These are phyloP conservation scores for Agraylea sexmaculata DNA, from an alignment of 1,140 invertebrate genomes.

Conservation along the genomic window DNA sequence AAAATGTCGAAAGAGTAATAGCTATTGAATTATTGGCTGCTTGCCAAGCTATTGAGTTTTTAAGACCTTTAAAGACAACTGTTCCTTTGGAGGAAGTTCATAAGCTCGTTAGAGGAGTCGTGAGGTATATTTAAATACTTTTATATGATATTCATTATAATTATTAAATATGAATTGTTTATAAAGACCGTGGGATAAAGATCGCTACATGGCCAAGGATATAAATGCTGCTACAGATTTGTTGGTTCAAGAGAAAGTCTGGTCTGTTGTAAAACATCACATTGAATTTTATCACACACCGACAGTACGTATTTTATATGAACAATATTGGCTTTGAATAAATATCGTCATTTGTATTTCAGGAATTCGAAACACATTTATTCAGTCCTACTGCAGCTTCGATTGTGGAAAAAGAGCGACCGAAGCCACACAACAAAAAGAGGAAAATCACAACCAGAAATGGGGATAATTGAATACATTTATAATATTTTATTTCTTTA, in stretches of 20 bases:
- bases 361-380: slow-evolving; percentile 36
- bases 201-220: slow-evolving; percentile 56
- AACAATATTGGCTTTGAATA: neutral
- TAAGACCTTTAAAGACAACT: slow-evolving; percentile 58
- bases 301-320: slow-evolving; percentile 24
- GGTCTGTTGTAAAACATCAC: slow-evolving; percentile 37
- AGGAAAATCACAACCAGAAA: slow-evolving; percentile 12
- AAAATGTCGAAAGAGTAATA: slow-evolving; percentile 57
- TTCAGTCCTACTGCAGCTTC: slow-evolving; percentile 35
- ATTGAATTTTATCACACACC: slow-evolving; percentile 35
- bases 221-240: slow-evolving; percentile 49
- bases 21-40: slow-evolving; percentile 61
- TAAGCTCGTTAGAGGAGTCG: slow-evolving; percentile 46
- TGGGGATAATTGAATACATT: slow-evolving; percentile 3
- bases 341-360: slow-evolving; percentile 13
- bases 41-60: slow-evolving; percentile 65
- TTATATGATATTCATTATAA: neutral
- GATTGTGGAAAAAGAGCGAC: slow-evolving; percentile 24
- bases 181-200: slow-evolving; percentile 48
- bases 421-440: slow-evolving; percentile 17
- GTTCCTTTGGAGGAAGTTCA: slow-evolving; percentile 58
- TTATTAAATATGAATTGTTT: slow-evolving; percentile 6
- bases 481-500: too few species aligned
- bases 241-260: slow-evolving; percentile 46
- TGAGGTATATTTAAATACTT: slow-evolving; percentile 27